Percentiles rank a stretch among this genome's conserved stretches.
phyloP scores from a whole-genome alignment of 2,113 vertebrate genomes.

The Nothocercus julius region DNA sequence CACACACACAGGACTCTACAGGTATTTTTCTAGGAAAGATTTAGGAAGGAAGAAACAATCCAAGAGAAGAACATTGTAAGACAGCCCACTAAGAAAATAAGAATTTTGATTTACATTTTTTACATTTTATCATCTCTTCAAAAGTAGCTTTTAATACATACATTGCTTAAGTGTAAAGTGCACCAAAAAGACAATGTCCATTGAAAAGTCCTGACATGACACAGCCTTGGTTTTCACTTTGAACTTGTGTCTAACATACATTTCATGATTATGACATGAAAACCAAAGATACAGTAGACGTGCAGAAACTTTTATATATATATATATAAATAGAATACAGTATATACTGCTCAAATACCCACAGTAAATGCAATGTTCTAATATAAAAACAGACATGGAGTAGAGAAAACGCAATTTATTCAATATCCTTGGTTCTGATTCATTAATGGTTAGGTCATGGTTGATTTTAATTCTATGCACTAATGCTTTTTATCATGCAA shows the following conservation, averaged over 20 bases:
- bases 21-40: neutral
- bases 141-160: fast-evolving
- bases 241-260: neutral
- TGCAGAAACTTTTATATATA: neutral
- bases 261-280: neutral
- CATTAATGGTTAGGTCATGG: neutral
- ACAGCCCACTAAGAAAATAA: neutral
- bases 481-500: neutral
- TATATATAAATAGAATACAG: neutral
- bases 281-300: neutral
- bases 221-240: neutral
- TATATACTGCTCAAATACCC: neutral
- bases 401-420: neutral
- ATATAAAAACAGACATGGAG: fast-evolving
- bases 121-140: neutral
- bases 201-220: neutral
- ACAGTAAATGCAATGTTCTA: neutral
- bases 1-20: neutral
- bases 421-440: neutral
- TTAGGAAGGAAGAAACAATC: neutral
- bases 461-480: neutral
- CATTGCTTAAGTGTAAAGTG: neutral
- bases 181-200: neutral
- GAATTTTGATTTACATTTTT: neutral
- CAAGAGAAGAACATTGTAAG: neutral